Percentiles rank a stretch among this genome's conserved stretches.
phyloP scores from a whole-genome alignment of 2,888 invertebrate genomes.

The Ormyrus pomaceus region DNA sequence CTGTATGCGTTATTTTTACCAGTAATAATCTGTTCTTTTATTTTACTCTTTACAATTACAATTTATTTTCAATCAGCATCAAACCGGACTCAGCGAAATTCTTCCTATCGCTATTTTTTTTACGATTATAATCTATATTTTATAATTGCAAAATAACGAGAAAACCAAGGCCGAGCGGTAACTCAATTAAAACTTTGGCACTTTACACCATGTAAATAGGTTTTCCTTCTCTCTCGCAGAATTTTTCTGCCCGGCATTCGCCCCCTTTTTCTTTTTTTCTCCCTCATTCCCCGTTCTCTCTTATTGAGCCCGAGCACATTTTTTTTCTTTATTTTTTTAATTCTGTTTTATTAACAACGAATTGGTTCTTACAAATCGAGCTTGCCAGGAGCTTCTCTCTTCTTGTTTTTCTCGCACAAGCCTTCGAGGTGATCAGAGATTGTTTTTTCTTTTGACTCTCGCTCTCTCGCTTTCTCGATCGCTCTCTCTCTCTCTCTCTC shows the following conservation, averaged over 20 bases:
- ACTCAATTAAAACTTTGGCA: constrained; percentile 50
- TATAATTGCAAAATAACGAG: constrained; percentile 41
- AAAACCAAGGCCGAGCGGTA: constrained; percentile 26
- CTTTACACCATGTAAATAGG: constrained; percentile 26
- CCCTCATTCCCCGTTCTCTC: constrained; percentile 12
- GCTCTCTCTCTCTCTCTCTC: neutral
- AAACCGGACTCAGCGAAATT: no score
- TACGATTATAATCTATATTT: constrained; percentile 35
- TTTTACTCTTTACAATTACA: no score
- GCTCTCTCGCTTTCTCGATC: neutral
- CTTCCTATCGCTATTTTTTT: neutral
- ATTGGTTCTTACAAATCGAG: constrained; percentile 28
- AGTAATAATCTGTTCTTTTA: no score
- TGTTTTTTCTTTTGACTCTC: constrained; percentile 26
- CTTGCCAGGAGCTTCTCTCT: neutral
- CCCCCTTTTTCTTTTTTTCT: constrained; percentile 11
- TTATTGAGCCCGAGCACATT: neutral
- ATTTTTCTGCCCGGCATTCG: neutral
- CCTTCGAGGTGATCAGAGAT: constrained; percentile 29
- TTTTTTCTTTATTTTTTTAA: constrained; percentile 23
- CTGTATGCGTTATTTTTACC: no score
- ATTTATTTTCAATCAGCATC: no score
- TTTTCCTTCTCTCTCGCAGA: neutral
- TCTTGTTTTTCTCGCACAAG: neutral
- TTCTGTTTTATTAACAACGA: constrained; percentile 20